Evolutionary conservation across 2,113 vertebrate species (phyloP), one percentile per base, ranked within the genome.

Genomic region (Pelodiscus sinensis): DNA sequence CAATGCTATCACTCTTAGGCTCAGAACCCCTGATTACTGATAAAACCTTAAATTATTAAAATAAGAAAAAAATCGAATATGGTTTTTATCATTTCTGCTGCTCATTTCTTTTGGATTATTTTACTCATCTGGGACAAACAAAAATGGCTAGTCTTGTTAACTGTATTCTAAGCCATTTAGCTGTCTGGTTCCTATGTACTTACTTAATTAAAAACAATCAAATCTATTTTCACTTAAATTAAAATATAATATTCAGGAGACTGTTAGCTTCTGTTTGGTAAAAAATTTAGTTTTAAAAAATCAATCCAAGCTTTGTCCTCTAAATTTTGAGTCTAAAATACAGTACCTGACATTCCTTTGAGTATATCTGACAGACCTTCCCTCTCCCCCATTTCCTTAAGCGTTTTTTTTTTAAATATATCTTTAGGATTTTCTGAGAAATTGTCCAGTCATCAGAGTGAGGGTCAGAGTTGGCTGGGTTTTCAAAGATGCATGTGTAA

Each of bases 401-500:
- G 18, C 2, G 51, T 89, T 92, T 87, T 90, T 44, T 16, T 89
- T 89, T 85, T 88, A 12, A 0, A 50, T 94, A 18, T 55, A 51
- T 94, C 24, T 55, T 86, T 24, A 9, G 19, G 71, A 2, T 27
- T 88, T 88, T 80, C 57, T 52, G 51, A 57, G 81, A 81, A 92
- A 25, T 6, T 79, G 15, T 52, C 24, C 16, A 22, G 8, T 79
- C 54, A n/a, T 89, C 6, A 75, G 56, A 84, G 88, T 22, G 38
- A 27, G 51, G 56, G 18, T 77, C 44, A 38, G 65, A n/a, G 35
- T 79, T 94, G 38, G 2, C 57, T 82, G 3, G 54, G 22, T 82
- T 95, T 92, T 93, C 65, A 90, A 75, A 88, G 81, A 24, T 92
- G 8, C 12, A 4, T n/a, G 18, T 88, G 75, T 85, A 79, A 84